These are phyloP conservation scores for Linepithema humile DNA, from an alignment of 1,140 invertebrate genomes.

Conservation along the genomic window DNA sequence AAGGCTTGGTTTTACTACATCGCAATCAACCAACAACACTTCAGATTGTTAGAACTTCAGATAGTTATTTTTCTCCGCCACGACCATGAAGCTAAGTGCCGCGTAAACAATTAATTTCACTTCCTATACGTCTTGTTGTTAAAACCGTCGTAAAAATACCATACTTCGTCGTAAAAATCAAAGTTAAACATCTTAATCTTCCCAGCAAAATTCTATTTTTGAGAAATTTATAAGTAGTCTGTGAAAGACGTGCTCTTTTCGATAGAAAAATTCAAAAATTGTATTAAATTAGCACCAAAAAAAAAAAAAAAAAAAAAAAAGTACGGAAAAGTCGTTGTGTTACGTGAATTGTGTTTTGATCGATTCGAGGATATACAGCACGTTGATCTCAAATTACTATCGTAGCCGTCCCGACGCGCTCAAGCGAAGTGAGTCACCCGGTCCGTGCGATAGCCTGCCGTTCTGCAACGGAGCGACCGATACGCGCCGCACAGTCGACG, in stretches of 20 bases:
- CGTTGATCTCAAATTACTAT: slow-evolving; percentile 5
- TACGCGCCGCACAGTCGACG: slow-evolving; percentile 48
- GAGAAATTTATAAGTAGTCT: too few species aligned
- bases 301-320: not conserved
- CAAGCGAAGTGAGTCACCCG: slow-evolving; percentile 56
- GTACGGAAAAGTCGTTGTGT: not conserved
- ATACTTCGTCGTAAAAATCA: not conserved
- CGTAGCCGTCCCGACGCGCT: not conserved
- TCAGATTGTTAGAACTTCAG: not conserved
- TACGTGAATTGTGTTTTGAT: not conserved
- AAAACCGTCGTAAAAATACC: slow-evolving; percentile 7
- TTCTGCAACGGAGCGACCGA: slow-evolving; percentile 14
- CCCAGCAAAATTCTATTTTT: too few species aligned
- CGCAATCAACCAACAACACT: not conserved
- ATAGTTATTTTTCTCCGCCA: not conserved
- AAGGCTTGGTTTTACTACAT: slow-evolving; percentile 55
- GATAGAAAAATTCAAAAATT: too few species aligned
- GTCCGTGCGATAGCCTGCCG: slow-evolving; percentile 13
- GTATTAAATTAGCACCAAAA: too few species aligned
- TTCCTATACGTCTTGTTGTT: too few species aligned
- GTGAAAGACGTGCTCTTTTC: too few species aligned
- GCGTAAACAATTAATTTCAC: not conserved
- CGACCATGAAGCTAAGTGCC: not conserved
- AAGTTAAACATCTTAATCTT: not conserved
- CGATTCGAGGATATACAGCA: not conserved